A percentile compares a stretch with the other conserved stretches of the same genome.
Conservation (phyloP, 1,140 invertebrate genomes). For the Zeugodacus cucurbitae region DNA sequence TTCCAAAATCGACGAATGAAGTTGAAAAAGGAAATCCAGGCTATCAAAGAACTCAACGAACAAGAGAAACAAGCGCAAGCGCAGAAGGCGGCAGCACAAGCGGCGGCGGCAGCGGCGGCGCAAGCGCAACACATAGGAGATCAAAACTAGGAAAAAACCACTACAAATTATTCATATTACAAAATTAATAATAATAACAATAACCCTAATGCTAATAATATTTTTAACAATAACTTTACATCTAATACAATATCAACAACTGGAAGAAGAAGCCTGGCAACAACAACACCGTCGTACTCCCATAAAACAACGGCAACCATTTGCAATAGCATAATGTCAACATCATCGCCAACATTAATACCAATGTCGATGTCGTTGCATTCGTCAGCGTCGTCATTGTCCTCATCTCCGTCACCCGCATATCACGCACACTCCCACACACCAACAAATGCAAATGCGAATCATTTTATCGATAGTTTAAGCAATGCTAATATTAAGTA, state of each 20-base stretch:
- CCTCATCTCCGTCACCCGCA: not conserved
- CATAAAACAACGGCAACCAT: not conserved
- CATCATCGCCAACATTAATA: not conserved
- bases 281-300: not conserved
- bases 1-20: slow-evolving; percentile 99
- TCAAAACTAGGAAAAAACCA: slow-evolving; percentile 59
- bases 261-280: not conserved
- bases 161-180: slow-evolving; percentile 45
- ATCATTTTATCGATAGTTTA: slow-evolving; percentile 24
- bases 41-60: slow-evolving; percentile 97
- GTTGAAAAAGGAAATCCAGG: slow-evolving; percentile 97
- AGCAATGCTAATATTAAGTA: slow-evolving; percentile 26
- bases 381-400: not conserved
- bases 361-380: not conserved
- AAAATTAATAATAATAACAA: slow-evolving; percentile 36
- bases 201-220: slow-evolving; percentile 25
- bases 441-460: not conserved
- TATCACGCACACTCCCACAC: not conserved
- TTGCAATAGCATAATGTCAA: not conserved
- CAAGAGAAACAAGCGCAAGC: slow-evolving; percentile 95
- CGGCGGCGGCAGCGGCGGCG: slow-evolving; percentile 77
- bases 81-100: slow-evolving; percentile 85
- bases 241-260: not conserved
- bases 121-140: slow-evolving; percentile 63
- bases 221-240: slow-evolving; percentile 28